Evolutionary conservation across 2,113 vertebrate species (phyloP).

Genomic region (Lepus timidus): DNA sequence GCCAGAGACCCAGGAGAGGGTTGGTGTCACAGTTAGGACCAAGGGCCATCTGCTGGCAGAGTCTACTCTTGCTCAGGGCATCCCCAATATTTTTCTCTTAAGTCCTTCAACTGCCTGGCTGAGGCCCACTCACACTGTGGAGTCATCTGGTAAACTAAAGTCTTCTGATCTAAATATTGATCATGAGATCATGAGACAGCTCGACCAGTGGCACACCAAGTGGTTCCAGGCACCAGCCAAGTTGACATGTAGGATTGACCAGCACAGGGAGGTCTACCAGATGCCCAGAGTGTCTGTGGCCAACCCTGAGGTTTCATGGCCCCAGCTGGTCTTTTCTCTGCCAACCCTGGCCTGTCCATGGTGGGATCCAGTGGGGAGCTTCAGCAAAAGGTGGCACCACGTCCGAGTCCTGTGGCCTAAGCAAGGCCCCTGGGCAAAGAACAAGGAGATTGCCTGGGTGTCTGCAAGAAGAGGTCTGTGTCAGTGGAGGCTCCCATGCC

Average conservation of each 20-base stretch:
- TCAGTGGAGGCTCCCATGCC: not conserved
- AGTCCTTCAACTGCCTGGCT: not conserved
- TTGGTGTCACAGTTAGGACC: rapidly evolving
- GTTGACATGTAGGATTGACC: not conserved
- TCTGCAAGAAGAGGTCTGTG: not conserved
- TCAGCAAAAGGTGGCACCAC: not conserved
- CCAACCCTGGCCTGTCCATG: too few species aligned
- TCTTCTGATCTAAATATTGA: not conserved
- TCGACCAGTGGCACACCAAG: not conserved
- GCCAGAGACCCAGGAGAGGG: not conserved
- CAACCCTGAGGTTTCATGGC: not conserved
- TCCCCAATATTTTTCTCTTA: not conserved
- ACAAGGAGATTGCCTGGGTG: not conserved
- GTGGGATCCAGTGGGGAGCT: not conserved
- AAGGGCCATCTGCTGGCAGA: not conserved
- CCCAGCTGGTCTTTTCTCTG: not conserved
- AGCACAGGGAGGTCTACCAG: not conserved
- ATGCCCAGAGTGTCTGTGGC: not conserved
- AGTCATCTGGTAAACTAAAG: not conserved
- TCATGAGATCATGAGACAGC: not conserved
- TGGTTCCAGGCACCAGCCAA: not conserved
- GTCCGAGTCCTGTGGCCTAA: not conserved
- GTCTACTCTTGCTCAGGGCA: not conserved
- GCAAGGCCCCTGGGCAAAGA: not conserved
- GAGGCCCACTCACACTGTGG: not conserved